Conservation (phyloP, 2,113 vertebrate species). For the Larimichthys polyactis region DNA sequence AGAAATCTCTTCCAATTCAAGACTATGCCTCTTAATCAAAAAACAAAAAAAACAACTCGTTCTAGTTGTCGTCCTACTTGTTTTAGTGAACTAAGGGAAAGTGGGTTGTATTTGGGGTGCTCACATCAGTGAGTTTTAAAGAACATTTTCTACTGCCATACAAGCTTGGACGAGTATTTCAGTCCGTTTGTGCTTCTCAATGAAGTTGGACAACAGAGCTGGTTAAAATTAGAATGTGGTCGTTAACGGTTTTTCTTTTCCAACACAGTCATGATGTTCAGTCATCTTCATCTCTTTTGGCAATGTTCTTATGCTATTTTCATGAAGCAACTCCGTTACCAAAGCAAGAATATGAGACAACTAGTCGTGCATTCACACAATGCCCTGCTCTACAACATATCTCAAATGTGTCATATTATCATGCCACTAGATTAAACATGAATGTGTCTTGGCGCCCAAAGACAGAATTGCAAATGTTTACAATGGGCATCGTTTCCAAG, state of each 20-base stretch:
- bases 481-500: slow-evolving; percentile 55
- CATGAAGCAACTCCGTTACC: neutral
- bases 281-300: slow-evolving; percentile 16
- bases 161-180: neutral
- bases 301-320: neutral
- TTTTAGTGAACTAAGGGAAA: too few species aligned
- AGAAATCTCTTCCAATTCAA: neutral
- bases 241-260: slow-evolving; percentile 26
- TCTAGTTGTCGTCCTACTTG: too few species aligned
- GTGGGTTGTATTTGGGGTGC: neutral
- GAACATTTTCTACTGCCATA: neutral
- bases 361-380: slow-evolving; percentile 9
- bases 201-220: neutral
- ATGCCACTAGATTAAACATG: slow-evolving; percentile 51
- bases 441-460: slow-evolving; percentile 44
- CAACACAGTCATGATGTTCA: slow-evolving; percentile 23
- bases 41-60: too few species aligned
- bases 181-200: neutral
- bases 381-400: neutral
- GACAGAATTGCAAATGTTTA: slow-evolving; percentile 56
- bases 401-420: slow-evolving; percentile 43
- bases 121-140: neutral
- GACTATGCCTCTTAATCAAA: neutral
- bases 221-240: slow-evolving; percentile 34
- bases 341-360: slow-evolving; percentile 1